Conservation (phyloP, 1,140 invertebrate species). For the Pseudomyrmex cubaensis region DNA sequence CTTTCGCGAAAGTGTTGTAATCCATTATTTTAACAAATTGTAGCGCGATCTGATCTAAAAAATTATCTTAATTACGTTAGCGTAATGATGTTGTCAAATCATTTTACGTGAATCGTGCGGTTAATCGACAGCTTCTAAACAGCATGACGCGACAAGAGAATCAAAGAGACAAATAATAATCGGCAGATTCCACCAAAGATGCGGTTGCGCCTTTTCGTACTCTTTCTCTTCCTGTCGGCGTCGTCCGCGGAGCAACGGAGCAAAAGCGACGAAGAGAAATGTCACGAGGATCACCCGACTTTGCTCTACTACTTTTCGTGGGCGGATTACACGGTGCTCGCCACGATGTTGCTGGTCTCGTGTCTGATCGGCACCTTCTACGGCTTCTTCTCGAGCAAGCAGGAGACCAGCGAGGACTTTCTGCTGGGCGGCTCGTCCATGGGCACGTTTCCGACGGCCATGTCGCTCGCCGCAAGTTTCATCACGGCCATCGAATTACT, state of each 20-base stretch:
- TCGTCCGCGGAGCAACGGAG: slow-evolving; percentile 81
- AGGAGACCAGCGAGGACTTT: slow-evolving; percentile 91
- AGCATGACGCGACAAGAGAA: too few species aligned
- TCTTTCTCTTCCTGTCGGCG: slow-evolving; percentile 78
- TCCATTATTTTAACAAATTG: not conserved
- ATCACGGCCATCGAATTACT: slow-evolving; percentile 90
- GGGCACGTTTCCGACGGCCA: slow-evolving; percentile 91
- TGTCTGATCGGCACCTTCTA: slow-evolving; percentile 93
- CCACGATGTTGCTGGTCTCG: slow-evolving; percentile 89
- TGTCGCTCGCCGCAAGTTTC: slow-evolving; percentile 92
- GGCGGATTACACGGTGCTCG: slow-evolving; percentile 90
- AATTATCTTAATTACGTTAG: not conserved
- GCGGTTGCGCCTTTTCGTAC: slow-evolving; percentile 75
- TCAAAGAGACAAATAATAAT: not conserved
- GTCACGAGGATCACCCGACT: slow-evolving; percentile 69
- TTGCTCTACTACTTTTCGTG: slow-evolving; percentile 86
- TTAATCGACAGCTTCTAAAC: not conserved
- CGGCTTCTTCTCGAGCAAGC: slow-evolving; percentile 90
- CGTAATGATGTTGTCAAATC: not conserved
- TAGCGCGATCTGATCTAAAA: not conserved
- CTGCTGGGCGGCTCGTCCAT: slow-evolving; percentile 91
- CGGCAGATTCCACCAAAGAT: slow-evolving; percentile 68
- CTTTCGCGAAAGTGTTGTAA: too few species aligned
- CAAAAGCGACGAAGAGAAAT: slow-evolving; percentile 63
- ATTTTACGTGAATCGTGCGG: not conserved